Evolutionary conservation across 2,113 vertebrate genomes (phyloP).

Genomic region (Crotophaga sulcirostris): DNA sequence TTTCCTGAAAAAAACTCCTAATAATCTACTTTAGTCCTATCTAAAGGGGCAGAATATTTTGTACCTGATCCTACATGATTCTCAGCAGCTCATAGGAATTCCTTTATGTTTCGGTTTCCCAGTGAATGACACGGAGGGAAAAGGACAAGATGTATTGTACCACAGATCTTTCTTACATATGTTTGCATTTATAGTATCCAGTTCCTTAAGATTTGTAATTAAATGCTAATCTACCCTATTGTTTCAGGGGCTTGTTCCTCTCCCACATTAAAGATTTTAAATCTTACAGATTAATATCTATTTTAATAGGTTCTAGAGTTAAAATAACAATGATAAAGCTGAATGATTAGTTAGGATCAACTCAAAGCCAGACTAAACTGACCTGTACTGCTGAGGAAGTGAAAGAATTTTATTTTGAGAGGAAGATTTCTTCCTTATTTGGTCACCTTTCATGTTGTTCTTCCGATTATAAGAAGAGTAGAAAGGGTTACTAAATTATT

Average conservation of each 20-base stretch:
- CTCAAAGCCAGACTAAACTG: not conserved
- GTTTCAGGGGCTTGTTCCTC: not conserved
- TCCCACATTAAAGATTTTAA: not conserved
- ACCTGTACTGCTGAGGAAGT: not conserved
- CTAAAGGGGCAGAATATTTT: not conserved
- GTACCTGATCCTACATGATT: not conserved
- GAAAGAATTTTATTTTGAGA: not conserved
- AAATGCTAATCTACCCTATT: not conserved
- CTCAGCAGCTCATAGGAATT: not conserved
- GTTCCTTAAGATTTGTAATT: not conserved
- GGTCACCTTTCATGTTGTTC: not conserved
- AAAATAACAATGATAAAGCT: not conserved
- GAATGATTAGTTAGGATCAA: not conserved
- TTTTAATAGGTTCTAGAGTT: not conserved
- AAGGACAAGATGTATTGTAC: not conserved
- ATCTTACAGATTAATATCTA: not conserved
- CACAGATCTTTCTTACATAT: not conserved
- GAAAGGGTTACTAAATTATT: conserved; percentile 16
- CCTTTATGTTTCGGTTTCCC: not conserved
- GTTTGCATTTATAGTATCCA: not conserved
- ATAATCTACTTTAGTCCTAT: not conserved
- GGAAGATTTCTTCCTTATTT: conserved; percentile 20
- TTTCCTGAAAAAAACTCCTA: not conserved
- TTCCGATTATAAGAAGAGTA: not conserved
- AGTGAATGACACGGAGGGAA: not conserved